Evolutionary conservation across 2,888 invertebrate species (phyloP), one percentile per base, ranked within the genome.

Genomic region (Spodoptera exigua): DNA sequence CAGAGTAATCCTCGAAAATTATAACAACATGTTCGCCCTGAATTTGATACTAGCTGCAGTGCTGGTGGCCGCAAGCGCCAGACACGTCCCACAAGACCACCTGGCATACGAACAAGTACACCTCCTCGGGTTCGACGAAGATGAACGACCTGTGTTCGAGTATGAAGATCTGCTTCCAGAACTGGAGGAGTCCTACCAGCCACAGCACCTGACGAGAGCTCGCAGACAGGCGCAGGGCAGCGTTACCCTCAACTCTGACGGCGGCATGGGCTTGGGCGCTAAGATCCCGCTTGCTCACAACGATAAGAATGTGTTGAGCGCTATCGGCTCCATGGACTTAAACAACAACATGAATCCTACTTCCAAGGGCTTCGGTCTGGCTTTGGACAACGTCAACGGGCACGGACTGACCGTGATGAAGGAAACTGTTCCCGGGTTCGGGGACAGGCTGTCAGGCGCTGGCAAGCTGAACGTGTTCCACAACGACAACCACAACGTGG

Each of bases 201-300:
- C 70, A 0, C 48, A 41, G 10, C 12, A 40, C 1, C 11, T 49
- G 13, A 13, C 21, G 0, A 64, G 71, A 12, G 40, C 37, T 7
- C 71, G 65, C 37, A 53, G 71, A 17, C 56, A 64, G 41, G 58
- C 53, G 11, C 60, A 74, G 9, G 16, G 21, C 14, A 72, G 71
- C 12, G 36, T 59, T 1, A 47, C 55, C 9, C 44, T 74, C 0
- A 46, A 74, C 3, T 55, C 75, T 4, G 65, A 71, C 3, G 75
- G 60, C 0, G 55, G 45, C 9, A 1, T 60, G 7, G 67, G 48
- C 16, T 14, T 60, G n/a, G 4, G 34, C 9, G 66, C 36, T 2
- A 45, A 36, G 40, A 11, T 74, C 3, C 71, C 75, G 11, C 14
- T 74, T 16, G 18, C 16, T 40, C 0, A 9, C 2, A 17, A 36